These are phyloP conservation scores for Oscheius sp. DNA, from an alignment of 2,888 invertebrate species.

Conservation along the genomic window DNA sequence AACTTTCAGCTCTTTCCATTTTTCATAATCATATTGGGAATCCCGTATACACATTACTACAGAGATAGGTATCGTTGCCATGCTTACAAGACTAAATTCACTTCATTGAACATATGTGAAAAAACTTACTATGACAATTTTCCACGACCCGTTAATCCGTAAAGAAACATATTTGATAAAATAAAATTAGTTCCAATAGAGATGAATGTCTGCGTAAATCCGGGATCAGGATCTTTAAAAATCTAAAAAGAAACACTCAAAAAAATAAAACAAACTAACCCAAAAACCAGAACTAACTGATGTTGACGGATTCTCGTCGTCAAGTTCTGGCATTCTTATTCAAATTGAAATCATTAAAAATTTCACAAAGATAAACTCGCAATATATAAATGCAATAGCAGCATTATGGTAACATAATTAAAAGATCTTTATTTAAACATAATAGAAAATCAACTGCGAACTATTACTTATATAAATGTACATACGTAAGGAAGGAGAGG, in stretches of 20 bases:
- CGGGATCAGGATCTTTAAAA: conserved; percentile 56
- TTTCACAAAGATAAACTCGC: neutral
- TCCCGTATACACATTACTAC: conserved; percentile 50
- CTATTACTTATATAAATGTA: no score
- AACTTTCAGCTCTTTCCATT: conserved; percentile 58
- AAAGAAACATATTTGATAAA: conserved; percentile 59
- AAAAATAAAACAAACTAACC: conserved; percentile 23
- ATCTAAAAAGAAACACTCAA: conserved; percentile 1
- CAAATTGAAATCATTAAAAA: no score
- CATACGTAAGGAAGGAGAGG: neutral
- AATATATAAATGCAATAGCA: neutral
- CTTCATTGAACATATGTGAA: neutral
- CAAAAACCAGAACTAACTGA: conserved; percentile 7
- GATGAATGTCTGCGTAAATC: conserved; percentile 54
- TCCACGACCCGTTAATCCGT: conserved; percentile 57
- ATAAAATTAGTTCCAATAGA: conserved; percentile 54
- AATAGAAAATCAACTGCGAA: neutral
- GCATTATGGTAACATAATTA: neutral
- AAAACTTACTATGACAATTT: conserved; percentile 44
- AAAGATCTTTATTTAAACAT: neutral
- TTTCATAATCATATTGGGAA: conserved; percentile 58
- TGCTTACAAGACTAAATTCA: conserved; percentile 32
- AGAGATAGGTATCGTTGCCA: conserved; percentile 54
- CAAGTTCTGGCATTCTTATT: conserved; percentile 14
- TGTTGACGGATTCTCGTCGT: conserved; percentile 29